A percentile compares a stretch with the other conserved stretches of the same genome.
These are phyloP conservation scores for Solea senegalensis DNA, from an alignment of 2,113 vertebrate species.

Conservation along the genomic window DNA sequence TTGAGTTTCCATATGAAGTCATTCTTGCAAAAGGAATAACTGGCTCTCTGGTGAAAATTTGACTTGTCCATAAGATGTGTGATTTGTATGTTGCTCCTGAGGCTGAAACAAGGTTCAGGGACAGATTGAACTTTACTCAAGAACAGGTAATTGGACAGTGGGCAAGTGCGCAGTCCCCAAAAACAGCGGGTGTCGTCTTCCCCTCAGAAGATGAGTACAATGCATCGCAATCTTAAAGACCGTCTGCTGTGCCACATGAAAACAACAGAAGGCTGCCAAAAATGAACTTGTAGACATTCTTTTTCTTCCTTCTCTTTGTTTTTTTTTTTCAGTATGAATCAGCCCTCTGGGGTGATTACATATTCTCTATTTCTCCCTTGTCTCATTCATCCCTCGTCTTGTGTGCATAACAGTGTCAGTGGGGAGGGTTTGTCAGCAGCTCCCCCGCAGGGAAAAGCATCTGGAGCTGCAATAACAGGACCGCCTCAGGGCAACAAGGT, in stretches of 20 bases:
- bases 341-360: not conserved
- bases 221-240: not conserved
- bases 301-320: not conserved
- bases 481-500: slow-evolving; percentile 32
- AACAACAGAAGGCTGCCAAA: slow-evolving; percentile 20
- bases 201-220: not conserved
- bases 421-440: slow-evolving; percentile 36
- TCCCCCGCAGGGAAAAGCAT: slow-evolving; percentile 32
- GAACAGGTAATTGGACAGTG: slow-evolving; percentile 39
- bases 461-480: slow-evolving; percentile 32
- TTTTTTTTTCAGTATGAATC: not conserved
- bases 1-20: slow-evolving; percentile 46
- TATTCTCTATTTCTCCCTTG: not conserved
- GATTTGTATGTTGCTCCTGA: slow-evolving; percentile 26
- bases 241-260: slow-evolving; percentile 4
- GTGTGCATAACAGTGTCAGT: slow-evolving; percentile 28
- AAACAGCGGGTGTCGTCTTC: slow-evolving; percentile 35
- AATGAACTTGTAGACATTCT: not conserved
- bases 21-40: slow-evolving; percentile 20
- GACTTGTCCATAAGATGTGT: slow-evolving; percentile 20
- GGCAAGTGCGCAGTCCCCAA: slow-evolving; percentile 39
- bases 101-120: slow-evolving; percentile 7
- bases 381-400: slow-evolving; percentile 27
- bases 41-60: slow-evolving; percentile 2
- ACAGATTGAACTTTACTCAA: not conserved